Evolutionary conservation across 1,140 invertebrate genomes (phyloP), one percentile per base, ranked within the genome.

Genomic region (Neodiprion lecontei): DNA sequence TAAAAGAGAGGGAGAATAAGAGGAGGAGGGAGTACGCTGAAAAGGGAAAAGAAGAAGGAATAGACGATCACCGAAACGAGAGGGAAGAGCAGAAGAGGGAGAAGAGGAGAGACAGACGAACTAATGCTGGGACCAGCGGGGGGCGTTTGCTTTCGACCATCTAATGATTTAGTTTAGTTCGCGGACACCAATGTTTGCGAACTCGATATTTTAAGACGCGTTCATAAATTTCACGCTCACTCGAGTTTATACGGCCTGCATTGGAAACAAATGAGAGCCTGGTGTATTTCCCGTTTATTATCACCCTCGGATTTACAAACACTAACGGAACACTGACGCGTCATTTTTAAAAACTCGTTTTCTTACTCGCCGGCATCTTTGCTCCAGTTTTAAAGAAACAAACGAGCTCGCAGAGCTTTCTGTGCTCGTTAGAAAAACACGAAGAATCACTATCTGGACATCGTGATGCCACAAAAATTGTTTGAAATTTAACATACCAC

Each of bases 91-190:
- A 49, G 79, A 70, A 12, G 66, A 23, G 71, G 77, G 77, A 70
- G 68, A 72, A 74, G 79, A 78, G 75, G 81, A 79, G 84, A 86
- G 84, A 88, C 84, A 83, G 85, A 87, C 86, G 83, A 87, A 88
- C 86, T 86, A 86, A 87, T 87, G 85, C 85, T 81, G 75, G 77
- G 76, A 85, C 80, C 85, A 74, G 76, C 83, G 74, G 85, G 85
- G 82, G 86, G 85, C 77, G 70, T 78, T 81, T 85, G 82, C 82
- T 86, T 84, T 83, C 80, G 82, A 84, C 77, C 80, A 75, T 87
- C 84, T 87, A 87, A 87, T 88, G 83, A 88, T 88, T 87, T 87
- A 87, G 82, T 79, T 74, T 23, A n/a, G 69, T 77, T 79, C 79
- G 77, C 75, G 74, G 73, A 79, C 77, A 61, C 53, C 53, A 61